phyloP scores from a whole-genome alignment of 2,797 vertebrate genomes.

The Molossus molossus region DNA sequence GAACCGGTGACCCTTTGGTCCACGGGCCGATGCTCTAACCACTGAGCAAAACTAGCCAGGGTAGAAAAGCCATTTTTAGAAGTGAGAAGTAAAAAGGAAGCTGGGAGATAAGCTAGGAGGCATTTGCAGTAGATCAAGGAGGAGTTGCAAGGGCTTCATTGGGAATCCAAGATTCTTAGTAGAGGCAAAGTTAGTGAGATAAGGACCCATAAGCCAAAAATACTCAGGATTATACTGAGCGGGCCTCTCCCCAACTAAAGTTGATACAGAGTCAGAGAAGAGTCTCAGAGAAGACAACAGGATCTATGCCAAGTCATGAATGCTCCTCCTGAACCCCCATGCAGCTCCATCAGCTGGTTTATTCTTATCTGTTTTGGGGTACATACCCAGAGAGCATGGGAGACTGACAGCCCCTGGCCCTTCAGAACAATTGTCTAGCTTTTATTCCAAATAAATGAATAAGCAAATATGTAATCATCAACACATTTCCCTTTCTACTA shows the following conservation, averaged over 20 bases:
- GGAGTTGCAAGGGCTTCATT: neutral
- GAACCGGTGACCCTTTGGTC: too few species aligned
- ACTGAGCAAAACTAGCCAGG: too few species aligned
- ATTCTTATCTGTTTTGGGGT: neutral
- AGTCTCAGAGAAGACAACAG: neutral
- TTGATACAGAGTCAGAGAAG: neutral
- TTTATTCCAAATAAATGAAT: neutral
- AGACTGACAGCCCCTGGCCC: neutral
- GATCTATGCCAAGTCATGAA: neutral
- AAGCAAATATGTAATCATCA: neutral
- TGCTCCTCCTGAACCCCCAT: neutral
- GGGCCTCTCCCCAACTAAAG: neutral
- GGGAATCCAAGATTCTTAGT: neutral
- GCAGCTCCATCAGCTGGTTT: neutral
- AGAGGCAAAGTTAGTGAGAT: neutral
- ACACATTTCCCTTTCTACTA: neutral
- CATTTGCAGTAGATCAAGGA: neutral
- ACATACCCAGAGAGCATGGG: neutral
- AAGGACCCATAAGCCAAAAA: neutral
- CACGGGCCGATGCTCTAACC: too few species aligned
- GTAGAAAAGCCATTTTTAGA: constrained; percentile 3
- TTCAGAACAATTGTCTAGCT: neutral
- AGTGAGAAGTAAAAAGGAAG: neutral
- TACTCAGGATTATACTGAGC: neutral
- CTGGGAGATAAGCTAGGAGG: neutral